Base-by-base conservation (phyloP, 2,888 invertebrate species). In the Vanessa cardui region DNA sequence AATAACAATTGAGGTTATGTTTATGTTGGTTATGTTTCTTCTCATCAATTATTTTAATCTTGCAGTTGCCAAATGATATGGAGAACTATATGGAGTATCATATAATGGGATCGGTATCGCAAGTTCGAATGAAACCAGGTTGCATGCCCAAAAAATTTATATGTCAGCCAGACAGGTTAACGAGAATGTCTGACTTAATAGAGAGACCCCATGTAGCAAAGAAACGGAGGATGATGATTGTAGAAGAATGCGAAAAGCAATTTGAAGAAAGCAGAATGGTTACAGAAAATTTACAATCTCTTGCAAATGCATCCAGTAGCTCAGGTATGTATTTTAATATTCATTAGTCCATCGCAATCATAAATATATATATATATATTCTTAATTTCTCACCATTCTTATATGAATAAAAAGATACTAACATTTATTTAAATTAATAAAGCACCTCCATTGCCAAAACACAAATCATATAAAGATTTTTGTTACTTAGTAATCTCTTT, bases 61-160 rank as follows among this genome's bases (percentile, higher is more conserved):
- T 56, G 8, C 49, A 49, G 49, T 18, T 49, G 49, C 49, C 49
- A 49, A 49, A 49, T 74, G 78, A 80, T 73, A 80, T 82, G 80
- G 76, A 69, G 8, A 80, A 81, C 73, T 81, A 71, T 68, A n/a
- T n/a, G n/a, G n/a, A n/a, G n/a, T n/a, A 78, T 78, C 74, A 76
- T 74, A 33, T 81, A 49, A 82, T 82, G 80, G 81, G 80, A 0
- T 72, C 74, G 0, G 78, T 82, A 2, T 77, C 80, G 39, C 74
- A 79, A 61, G 68, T 82, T 0, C 78, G 76, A 6, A 80, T 79
- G 77, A 79, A 78, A 73, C 74, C 77, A 49, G 80, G 76, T 0
- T 80, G 79, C 71, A 58, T 78, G 0, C 81, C 79, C 16, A 72
- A 16, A 52, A 79, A 75, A 75, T 80, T 78, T 79, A 12, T 9